Evolutionary conservation across 2,888 invertebrate genomes (phyloP).

Genomic region (Pegoplata infirma): DNA sequence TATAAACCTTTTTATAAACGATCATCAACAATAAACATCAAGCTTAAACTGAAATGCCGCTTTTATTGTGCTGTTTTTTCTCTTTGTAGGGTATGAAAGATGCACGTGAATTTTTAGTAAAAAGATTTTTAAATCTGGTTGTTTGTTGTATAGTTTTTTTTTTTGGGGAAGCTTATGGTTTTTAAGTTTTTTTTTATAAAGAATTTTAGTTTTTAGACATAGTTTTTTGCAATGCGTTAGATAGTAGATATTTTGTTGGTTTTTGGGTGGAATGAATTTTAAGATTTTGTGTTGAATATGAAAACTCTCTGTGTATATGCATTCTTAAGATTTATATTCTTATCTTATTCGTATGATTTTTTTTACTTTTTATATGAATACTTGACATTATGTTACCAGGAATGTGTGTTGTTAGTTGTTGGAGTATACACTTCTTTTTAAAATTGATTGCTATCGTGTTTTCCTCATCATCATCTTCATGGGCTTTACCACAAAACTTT

Average conservation of each 20-base stretch:
- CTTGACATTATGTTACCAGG: conserved; percentile 46
- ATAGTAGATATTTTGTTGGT: conserved; percentile 26
- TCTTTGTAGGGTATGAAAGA: conserved; percentile 14
- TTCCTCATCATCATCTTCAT: conserved; percentile 50
- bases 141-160: conserved; percentile 14
- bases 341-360: not conserved
- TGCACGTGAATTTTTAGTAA: conserved; percentile 56
- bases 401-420: conserved; percentile 20
- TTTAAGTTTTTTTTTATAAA: conserved; percentile 13
- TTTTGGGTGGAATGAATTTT: conserved; percentile 43
- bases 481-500: not conserved
- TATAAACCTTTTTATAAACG: conserved; percentile 57
- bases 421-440: conserved; percentile 50
- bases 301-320: conserved; percentile 13
- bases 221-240: conserved; percentile 53
- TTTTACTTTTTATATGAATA: conserved; percentile 35
- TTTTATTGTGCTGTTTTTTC: conserved; percentile 27
- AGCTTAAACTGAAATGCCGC: conserved; percentile 55
- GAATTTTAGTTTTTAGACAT: not conserved
- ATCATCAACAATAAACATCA: conserved; percentile 61
- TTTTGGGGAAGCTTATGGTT: conserved; percentile 49
- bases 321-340: conserved; percentile 25
- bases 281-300: not conserved
- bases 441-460: conserved; percentile 65
- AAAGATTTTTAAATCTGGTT: conserved; percentile 33